Base-by-base conservation (phyloP, 1,140 invertebrate genomes). In the Danaus plexippus region DNA sequence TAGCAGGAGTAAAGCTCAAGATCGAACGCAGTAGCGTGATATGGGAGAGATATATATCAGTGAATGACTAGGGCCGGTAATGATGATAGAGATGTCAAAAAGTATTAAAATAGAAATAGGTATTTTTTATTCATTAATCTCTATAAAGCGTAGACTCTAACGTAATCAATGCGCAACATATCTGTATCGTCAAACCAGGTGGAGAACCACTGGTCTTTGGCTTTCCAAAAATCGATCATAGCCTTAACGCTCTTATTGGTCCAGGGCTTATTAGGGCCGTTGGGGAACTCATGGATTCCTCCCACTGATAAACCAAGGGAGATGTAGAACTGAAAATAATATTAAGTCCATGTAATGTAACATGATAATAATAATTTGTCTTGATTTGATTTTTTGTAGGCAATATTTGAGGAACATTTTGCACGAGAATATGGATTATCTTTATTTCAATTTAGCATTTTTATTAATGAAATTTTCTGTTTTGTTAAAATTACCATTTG, bases 271-370 rank as follows among this genome's bases (percentile, higher is more conserved):
- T 62, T 54, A 1, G 66, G 50, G 1, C 15, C 52, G 57, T 95
- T 93, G 7, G 91, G 89, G 79, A 95, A 95, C 64, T 90, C 90
- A 1, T 88, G 86, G 10, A 91, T 88, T 18, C 94, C 94, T 18
- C 94, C 94, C 13, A 94, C 93, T 32, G 91, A 92, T 10, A 95
- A 68, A 9, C 92, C 94, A 6, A 96, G 59, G 1, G 91, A 90
- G 1, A 96, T 75, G 73, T 93, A 93, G 77, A 94, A 95, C 94
- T 95, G 76, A 59, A 63, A 57, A 40, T 9, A 48, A 52, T 43
- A 44, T 1, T 11, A 32, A 32, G 7, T n/a, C 18, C 18, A 22
- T 2, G 2, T 22, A 22, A 6, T 22, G 18, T 22, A 22, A 22
- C 22, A 32, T 32, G 22, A 2, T 8, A 32, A 32, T 32, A 32